Conservation (phyloP, 53 echinoderm and acorn worm species). For the Arbacia lixula region DNA sequence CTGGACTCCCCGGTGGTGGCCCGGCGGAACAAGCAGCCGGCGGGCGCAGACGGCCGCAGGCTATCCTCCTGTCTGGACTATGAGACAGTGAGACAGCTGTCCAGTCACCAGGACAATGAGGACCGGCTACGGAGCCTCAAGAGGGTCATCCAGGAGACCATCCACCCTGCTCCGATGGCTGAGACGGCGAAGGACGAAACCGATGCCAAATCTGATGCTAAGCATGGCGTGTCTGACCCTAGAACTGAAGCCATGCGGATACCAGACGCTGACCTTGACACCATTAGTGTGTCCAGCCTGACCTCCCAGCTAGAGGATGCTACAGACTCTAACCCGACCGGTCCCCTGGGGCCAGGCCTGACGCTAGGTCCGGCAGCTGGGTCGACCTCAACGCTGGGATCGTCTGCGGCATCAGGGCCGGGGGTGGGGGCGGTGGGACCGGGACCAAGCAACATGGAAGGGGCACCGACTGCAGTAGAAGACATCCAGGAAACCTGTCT, state of each 20-base stretch:
- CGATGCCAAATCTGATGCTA: no score
- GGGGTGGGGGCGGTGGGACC: no score
- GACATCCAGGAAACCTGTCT: constrained; percentile 81
- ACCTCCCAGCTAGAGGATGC: constrained; percentile 75
- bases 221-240: no score
- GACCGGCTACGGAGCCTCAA: constrained; percentile 75
- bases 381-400: no score
- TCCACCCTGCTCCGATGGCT: constrained; percentile 37
- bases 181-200: constrained; percentile 28
- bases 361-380: not conserved
- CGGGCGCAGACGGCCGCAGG: constrained; percentile 65
- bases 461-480: constrained; percentile 57
- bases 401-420: no score
- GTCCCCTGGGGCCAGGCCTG: not conserved
- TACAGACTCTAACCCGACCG: not conserved
- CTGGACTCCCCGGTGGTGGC: constrained; percentile 83
- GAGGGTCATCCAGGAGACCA: constrained; percentile 73
- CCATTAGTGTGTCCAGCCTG: constrained; percentile 85
- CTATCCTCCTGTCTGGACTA: constrained; percentile 89
- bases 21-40: constrained; percentile 68
- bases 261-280: constrained; percentile 70
- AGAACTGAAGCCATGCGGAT: constrained; percentile 25
- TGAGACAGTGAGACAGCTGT: constrained; percentile 69
- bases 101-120: constrained; percentile 64
- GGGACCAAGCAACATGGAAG: no score